Evolutionary conservation across 2,797 vertebrate species (phyloP), one percentile per base, ranked within the genome.

Genomic region (Margarornis squamiger): DNA sequence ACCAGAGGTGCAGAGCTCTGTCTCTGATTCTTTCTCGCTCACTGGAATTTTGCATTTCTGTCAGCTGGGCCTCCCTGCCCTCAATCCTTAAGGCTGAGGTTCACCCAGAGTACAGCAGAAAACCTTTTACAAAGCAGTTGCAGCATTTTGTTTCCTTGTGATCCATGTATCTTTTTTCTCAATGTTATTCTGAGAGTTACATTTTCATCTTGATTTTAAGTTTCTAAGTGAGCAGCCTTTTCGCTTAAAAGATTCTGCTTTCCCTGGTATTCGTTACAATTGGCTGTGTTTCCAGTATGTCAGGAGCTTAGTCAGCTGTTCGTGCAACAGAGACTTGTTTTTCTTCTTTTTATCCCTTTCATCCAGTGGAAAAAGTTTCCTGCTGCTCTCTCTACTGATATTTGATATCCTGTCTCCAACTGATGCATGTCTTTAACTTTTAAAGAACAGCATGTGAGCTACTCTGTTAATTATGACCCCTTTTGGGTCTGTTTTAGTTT

Each of bases 251-350:
- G 30, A 61, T 34, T 58, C n/a, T 75, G 17, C 62, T 89, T 92
- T 90, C 78, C 21, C 58, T 75, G 58, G 65, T 86, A n/a, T 80
- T 90, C 46, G 18, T 85, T 94, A 75, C 92, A 77, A 61, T 16
- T 91, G 86, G 63, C 94, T 62, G 43, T 32, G 32, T 68, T 93
- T 85, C 1, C 10, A 71, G 27, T 67, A 66, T 36, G n/a, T 66
- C 65, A 70, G 78, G 59, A 81, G 81, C 91, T 96, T 94, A 80
- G 91, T 96, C 92, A 96, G 95, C 94, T 95, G 58, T 83, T 95
- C 57, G 21, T 10, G 59, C 51, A 89, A 79, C 52, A 1, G 22
- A 87, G 78, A 63, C 91, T 95, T 96, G 91, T 93, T 95, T 96
- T 95, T 86, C 86, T 93, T 93, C 91, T 80, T 93, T 93, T 92